Percentiles rank a stretch among this genome's conserved stretches.
Conservation (phyloP, 2,797 vertebrate genomes). For the Morus bassanus region DNA sequence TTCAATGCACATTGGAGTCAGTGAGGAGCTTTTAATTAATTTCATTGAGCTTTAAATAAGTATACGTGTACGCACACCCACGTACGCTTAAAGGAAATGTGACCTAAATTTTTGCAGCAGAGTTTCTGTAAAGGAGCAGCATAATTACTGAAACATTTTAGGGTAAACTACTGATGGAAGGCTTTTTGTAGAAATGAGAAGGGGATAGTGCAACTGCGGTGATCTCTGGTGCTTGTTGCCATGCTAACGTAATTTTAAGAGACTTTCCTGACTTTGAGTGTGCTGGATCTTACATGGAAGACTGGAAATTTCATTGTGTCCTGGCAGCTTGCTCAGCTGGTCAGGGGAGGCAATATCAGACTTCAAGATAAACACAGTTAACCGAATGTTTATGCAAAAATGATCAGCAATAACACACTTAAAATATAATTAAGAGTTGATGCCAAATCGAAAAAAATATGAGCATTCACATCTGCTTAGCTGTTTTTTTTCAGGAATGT, state of each 20-base stretch:
- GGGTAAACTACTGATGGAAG: not conserved
- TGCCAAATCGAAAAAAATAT: constrained; percentile 44
- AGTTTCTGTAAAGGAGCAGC: not conserved
- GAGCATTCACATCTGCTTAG: constrained; percentile 25
- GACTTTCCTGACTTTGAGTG: not conserved
- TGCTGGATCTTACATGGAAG: not conserved
- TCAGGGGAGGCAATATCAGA: not conserved
- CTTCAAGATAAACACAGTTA: constrained; percentile 5
- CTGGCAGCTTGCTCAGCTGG: not conserved
- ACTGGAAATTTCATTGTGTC: not conserved
- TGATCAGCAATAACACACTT: not conserved
- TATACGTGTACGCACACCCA: not conserved
- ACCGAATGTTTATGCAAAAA: constrained; percentile 8
- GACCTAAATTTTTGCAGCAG: constrained; percentile 46
- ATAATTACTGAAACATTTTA: not conserved
- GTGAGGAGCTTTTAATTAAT: constrained; percentile 65
- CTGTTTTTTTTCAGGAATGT: constrained; percentile 29
- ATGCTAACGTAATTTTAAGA: not conserved
- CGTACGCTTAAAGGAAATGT: not conserved
- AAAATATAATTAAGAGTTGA: constrained; percentile 10
- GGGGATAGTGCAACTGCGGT: not conserved
- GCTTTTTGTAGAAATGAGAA: not conserved
- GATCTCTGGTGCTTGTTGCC: not conserved
- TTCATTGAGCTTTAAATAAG: constrained; percentile 53
- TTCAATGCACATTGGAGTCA: constrained; percentile 22